Evolutionary conservation across 92 coral and sea anemone species (phyloP).

Genomic region (Palythoa heliodiscus): DNA sequence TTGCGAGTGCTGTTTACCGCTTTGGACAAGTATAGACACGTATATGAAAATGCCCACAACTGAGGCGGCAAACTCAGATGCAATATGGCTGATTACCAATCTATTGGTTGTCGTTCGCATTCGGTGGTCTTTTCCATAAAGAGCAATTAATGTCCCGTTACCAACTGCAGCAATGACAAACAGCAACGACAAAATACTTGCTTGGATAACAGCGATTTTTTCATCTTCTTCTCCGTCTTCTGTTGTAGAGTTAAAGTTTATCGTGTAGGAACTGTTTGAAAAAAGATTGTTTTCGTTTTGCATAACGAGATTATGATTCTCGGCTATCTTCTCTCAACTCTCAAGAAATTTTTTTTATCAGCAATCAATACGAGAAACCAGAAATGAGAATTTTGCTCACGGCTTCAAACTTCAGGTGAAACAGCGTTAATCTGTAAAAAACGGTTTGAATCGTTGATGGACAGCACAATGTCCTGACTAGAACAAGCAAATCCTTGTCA

Average conservation of each 20-base stretch:
- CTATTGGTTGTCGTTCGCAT: conserved; percentile 78
- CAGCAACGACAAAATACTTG: conserved; percentile 48
- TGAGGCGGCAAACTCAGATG: conserved; percentile 71
- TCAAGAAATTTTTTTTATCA: too few relatives aligned
- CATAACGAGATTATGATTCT: neutral
- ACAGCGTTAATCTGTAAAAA: too few relatives aligned
- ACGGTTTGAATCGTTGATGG: too few relatives aligned
- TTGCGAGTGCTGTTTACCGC: conserved; percentile 28
- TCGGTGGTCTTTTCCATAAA: conserved; percentile 67
- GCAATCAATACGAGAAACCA: too few relatives aligned
- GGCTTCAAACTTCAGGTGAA: too few relatives aligned
- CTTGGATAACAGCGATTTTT: conserved; percentile 36
- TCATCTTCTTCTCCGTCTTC: neutral
- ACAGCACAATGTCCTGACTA: too few relatives aligned
- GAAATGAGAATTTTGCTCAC: too few relatives aligned
- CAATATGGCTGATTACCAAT: conserved; percentile 73
- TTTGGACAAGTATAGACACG: conserved; percentile 58
- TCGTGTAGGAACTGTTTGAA: neutral
- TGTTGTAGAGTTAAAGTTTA: conserved; percentile 1
- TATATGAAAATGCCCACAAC: conserved; percentile 71
- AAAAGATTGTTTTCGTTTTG: neutral
- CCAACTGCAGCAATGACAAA: conserved; percentile 60
- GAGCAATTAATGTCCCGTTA: conserved; percentile 68
- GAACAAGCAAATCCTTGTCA: too few relatives aligned
- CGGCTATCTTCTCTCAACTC: too few relatives aligned